Percentiles rank a stretch among this genome's conserved stretches.
phyloP scores from a whole-genome alignment of 1,140 invertebrate species.

The Drosophila sproati region DNA sequence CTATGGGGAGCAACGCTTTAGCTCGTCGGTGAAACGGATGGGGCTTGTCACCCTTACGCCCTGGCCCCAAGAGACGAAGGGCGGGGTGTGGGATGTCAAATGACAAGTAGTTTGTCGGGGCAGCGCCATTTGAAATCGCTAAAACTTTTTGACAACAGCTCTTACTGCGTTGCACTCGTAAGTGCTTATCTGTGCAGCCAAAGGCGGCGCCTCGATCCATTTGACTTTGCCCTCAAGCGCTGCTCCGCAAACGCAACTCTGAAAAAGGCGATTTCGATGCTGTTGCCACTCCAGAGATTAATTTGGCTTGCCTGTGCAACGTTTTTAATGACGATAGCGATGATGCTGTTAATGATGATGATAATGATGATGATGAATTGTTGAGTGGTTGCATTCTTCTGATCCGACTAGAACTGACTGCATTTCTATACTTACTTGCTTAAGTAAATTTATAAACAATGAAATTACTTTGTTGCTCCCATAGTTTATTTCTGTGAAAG shows the following conservation, averaged over 20 bases:
- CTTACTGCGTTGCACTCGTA: slow-evolving; percentile 21
- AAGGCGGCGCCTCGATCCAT: slow-evolving; percentile 52
- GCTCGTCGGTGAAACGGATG: slow-evolving; percentile 4
- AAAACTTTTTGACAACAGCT: slow-evolving; percentile 63
- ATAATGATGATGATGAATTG: slow-evolving; percentile 8
- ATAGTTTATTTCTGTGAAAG: neutral
- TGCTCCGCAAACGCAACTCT: neutral
- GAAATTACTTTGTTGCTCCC: neutral
- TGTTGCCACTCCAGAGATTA: slow-evolving; percentile 38
- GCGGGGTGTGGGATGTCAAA: neutral
- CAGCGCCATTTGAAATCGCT: slow-evolving; percentile 54
- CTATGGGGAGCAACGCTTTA: slow-evolving; percentile 23
- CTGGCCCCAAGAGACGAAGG: slow-evolving; percentile 5
- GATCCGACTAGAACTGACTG: slow-evolving; percentile 4
- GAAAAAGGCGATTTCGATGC: slow-evolving; percentile 32
- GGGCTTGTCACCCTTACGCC: neutral
- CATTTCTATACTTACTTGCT: slow-evolving; percentile 1
- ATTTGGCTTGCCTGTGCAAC: slow-evolving; percentile 42
- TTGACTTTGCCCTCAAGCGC: slow-evolving; percentile 24
- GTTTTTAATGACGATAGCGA: neutral
- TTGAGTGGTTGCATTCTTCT: slow-evolving; percentile 21
- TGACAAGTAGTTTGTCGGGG: slow-evolving; percentile 50
- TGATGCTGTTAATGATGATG: slow-evolving; percentile 10
- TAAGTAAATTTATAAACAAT: neutral
- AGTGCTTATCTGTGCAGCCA: slow-evolving; percentile 53